These are phyloP conservation scores for Knipowitschia caucasica DNA, from an alignment of 2,797 vertebrate genomes.

Conservation along the genomic window DNA sequence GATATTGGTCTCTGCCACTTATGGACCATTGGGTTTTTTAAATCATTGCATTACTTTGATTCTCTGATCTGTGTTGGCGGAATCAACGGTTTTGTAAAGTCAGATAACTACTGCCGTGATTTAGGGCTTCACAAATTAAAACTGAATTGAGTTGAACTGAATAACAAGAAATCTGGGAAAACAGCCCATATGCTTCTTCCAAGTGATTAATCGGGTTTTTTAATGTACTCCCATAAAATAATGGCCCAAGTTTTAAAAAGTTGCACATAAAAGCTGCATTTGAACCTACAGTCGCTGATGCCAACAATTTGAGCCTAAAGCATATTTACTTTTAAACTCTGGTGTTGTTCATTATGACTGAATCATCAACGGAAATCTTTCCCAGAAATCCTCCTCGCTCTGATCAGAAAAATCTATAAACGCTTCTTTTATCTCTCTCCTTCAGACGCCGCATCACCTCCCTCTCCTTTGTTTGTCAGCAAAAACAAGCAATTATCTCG, in stretches of 20 bases:
- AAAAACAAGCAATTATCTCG: slow-evolving; percentile 53
- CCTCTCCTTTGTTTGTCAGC: slow-evolving; percentile 46
- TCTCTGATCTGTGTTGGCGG: no score
- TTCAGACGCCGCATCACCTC: slow-evolving; percentile 35
- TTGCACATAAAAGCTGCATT: background rate
- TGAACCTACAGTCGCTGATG: background rate
- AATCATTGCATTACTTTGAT: no score
- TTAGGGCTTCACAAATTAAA: no score
- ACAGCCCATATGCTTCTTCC: background rate
- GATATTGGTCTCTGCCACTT: no score
- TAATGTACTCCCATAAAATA: background rate
- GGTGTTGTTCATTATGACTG: background rate
- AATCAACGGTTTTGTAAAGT: no score
- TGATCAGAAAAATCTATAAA: slow-evolving; percentile 39
- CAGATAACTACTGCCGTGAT: no score
- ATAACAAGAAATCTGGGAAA: background rate
- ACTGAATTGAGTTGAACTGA: background rate
- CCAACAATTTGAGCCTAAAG: background rate
- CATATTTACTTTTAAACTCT: background rate
- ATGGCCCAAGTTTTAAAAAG: background rate
- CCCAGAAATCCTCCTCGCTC: slow-evolving; percentile 3
- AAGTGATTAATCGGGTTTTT: background rate
- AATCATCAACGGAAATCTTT: slow-evolving; percentile 4
- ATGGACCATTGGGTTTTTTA: no score
- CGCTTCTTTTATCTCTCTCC: slow-evolving; percentile 7